These are phyloP conservation scores for Agrochola macilenta DNA, from an alignment of 2,888 invertebrate species.

Conservation along the genomic window DNA sequence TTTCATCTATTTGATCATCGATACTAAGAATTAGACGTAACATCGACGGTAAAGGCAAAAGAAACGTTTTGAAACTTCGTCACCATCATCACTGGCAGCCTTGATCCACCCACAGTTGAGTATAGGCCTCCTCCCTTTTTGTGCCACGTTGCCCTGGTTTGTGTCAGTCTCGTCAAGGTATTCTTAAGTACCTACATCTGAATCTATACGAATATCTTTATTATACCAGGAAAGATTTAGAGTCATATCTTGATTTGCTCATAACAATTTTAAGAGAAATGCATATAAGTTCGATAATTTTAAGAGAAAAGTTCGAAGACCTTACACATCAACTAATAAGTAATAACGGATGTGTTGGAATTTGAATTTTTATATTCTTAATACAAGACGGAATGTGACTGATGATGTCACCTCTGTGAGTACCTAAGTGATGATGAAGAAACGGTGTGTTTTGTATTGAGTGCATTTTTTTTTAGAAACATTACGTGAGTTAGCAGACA, in stretches of 20 bases:
- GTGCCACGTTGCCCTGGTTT: background rate
- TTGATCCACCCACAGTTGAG: background rate
- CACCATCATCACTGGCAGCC: background rate
- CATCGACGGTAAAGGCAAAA: background rate
- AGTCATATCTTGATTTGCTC: conserved; percentile 3
- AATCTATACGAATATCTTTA: background rate
- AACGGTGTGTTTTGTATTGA: conserved; percentile 21
- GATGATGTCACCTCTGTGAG: conserved; percentile 60
- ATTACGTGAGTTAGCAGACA: background rate
- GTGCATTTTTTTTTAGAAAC: conserved; percentile 36
- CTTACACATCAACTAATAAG: conserved; percentile 13
- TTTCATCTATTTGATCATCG: conserved; percentile 45
- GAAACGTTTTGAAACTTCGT: conserved; percentile 10
- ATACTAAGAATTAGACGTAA: conserved; percentile 41
- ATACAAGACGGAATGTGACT: conserved; percentile 32
- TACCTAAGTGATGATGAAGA: conserved; percentile 42
- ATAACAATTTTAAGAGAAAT: background rate
- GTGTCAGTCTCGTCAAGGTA: background rate
- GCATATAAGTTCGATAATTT: background rate
- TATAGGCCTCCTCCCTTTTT: background rate
- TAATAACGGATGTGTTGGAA: conserved; percentile 57
- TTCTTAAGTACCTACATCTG: background rate
- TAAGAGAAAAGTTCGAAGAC: conserved; percentile 16
- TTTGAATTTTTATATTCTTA: conserved; percentile 39
- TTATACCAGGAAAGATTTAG: background rate